Evolutionary conservation across 2,113 vertebrate genomes (phyloP).

Genomic region (Siniperca knerii): DNA sequence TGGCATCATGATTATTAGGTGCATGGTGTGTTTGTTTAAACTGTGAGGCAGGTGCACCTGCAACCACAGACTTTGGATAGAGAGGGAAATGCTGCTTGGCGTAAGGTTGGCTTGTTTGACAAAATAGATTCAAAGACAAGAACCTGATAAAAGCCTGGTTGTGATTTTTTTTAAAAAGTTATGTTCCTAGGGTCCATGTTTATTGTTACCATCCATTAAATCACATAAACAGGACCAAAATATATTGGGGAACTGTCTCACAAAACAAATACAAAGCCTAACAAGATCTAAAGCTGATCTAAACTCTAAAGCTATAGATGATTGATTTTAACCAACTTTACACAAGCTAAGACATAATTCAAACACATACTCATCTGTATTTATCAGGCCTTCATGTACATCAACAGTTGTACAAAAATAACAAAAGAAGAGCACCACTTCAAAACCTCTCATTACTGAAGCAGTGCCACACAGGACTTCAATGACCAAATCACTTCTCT

Average conservation of each 20-base stretch:
- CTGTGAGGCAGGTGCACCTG: constrained; percentile 21
- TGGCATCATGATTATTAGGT: background rate
- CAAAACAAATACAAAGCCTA: background rate
- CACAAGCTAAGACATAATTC: background rate
- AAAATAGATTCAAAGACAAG: background rate
- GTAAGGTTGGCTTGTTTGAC: background rate
- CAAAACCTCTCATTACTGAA: background rate
- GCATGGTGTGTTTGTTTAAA: constrained; percentile 31
- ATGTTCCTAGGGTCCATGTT: background rate
- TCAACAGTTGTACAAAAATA: background rate
- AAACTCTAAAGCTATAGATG: background rate
- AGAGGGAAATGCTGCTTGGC: background rate
- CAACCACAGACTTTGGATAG: constrained; percentile 43
- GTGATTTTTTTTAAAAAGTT: background rate
- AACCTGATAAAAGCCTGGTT: background rate
- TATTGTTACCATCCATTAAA: constrained; percentile 4
- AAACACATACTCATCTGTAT: background rate
- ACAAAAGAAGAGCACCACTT: background rate
- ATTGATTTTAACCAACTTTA: background rate
- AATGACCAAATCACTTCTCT: background rate
- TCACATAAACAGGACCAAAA: background rate
- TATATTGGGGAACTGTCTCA: background rate
- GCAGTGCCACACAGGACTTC: background rate
- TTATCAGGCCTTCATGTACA: background rate
- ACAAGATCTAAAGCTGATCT: background rate